Base-by-base conservation (phyloP, 2,888 invertebrate genomes). In the Rhagonycha fulva region DNA sequence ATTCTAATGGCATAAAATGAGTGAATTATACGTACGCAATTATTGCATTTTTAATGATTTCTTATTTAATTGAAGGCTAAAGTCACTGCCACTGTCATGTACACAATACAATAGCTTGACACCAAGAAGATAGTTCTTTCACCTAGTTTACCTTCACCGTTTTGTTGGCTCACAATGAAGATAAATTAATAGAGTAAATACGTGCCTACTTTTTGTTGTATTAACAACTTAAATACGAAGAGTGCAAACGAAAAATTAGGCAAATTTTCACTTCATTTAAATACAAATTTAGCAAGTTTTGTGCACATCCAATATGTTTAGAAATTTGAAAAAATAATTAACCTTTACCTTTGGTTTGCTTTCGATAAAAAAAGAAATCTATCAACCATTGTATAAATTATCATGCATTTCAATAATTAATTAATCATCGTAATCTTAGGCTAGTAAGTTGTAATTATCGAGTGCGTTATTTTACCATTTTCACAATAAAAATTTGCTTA, bases 71-170 rank as follows among this genome's bases (percentile, higher is more conserved):
- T 24, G 24, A 63, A 19, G 23, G 63, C 19, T 68, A 68, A 68
- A 32, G 28, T 30, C 72, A 76, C 63, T 76, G 72, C 72, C 76
- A 70, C 69, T 72, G 72, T 70, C 76, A 72, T 72, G 72, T 70
- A 63, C 63, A 76, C 76, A 72, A 69, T 72, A 76, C 76, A 72
- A 69, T 72, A 62, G 61, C 69, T 60, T 72, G 76, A 61, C 72
- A 76, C 67, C 66, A 76, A 72, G 72, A 76, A 67, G 70, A 76
- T 72, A 68, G 70, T 76, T 76, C 72, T 76, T 76, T 76, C 76
- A 72, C 76, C 76, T 76, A 72, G 72, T 76, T 76, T 76, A 30
- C 76, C 72, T 76, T 76, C 76, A 66, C 28, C 24, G 28, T 69
- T 62, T 60, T 19, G 47, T 47, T 47, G 47, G 47, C 47, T 47